Conservation (phyloP, 2,797 vertebrate species). For the Crenichthys baileyi region DNA sequence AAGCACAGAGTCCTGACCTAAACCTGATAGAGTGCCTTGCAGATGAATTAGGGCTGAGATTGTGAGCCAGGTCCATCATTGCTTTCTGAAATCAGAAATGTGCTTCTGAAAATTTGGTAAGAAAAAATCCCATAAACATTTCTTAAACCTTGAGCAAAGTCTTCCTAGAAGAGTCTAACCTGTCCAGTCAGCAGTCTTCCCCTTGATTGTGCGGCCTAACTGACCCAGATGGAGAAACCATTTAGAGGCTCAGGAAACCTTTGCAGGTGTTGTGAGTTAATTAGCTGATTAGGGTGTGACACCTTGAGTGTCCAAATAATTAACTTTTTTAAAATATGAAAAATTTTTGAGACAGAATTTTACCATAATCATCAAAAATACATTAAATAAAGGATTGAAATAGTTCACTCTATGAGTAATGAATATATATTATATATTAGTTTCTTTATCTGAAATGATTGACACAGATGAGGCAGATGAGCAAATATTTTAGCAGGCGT, state of each 20-base stretch:
- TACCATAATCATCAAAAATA: too few species aligned
- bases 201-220: neutral
- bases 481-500: neutral
- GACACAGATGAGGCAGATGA: neutral
- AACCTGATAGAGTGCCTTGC: neutral
- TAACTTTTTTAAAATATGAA: neutral
- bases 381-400: too few species aligned
- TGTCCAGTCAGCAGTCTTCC: neutral
- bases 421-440: too few species aligned
- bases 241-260: neutral
- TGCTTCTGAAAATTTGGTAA: neutral
- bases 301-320: neutral
- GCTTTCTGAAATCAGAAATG: neutral
- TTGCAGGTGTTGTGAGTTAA: neutral
- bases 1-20: neutral
- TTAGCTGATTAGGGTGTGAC: neutral
- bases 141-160: too few species aligned
- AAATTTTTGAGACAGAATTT: neutral
- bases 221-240: neutral
- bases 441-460: too few species aligned
- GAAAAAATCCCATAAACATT: neutral
- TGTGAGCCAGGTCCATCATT: neutral
- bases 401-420: too few species aligned
- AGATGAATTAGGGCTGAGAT: neutral
- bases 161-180: too few species aligned